phyloP scores from a whole-genome alignment of 2,888 invertebrate genomes.

The Agrotis clavis region DNA sequence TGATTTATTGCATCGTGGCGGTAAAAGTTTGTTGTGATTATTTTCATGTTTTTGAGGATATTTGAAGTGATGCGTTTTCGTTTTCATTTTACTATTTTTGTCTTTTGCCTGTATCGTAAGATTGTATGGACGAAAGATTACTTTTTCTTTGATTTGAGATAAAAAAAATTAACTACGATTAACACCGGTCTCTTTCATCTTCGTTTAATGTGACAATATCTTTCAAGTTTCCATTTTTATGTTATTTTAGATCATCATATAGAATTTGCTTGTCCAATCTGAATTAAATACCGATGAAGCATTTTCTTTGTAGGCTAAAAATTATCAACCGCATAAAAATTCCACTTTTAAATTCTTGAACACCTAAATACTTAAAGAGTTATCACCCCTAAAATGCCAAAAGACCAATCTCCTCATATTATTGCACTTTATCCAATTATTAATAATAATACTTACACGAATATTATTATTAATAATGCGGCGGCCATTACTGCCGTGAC shows the following conservation, averaged over 20 bases:
- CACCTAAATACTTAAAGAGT: conserved; percentile 15
- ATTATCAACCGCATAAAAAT: no score
- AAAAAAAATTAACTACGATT: no score
- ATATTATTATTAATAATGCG: conserved; percentile 72
- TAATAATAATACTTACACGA: conserved; percentile 64
- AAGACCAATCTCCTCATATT: conserved; percentile 43
- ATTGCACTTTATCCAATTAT: conserved; percentile 47
- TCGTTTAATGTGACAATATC: no score
- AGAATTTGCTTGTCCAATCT: not conserved
- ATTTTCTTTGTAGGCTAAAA: not conserved
- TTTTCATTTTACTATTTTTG: not conserved
- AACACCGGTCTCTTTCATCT: no score
- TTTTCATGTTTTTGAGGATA: conserved; percentile 12
- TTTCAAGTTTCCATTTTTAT: not conserved
- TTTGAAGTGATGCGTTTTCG: not conserved
- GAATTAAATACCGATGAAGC: not conserved
- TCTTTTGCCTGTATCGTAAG: not conserved
- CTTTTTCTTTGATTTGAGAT: no score
- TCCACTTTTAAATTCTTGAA: not conserved
- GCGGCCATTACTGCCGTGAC: conserved; percentile 82
- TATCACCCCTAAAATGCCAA: conserved; percentile 30
- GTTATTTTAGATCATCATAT: not conserved
- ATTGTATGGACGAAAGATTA: not conserved
- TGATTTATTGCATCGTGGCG: conserved; percentile 40
- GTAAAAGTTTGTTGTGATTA: conserved; percentile 22